Evolutionary conservation across 2,113 vertebrate genomes (phyloP).

Genomic region (Lampris megalopsis): DNA sequence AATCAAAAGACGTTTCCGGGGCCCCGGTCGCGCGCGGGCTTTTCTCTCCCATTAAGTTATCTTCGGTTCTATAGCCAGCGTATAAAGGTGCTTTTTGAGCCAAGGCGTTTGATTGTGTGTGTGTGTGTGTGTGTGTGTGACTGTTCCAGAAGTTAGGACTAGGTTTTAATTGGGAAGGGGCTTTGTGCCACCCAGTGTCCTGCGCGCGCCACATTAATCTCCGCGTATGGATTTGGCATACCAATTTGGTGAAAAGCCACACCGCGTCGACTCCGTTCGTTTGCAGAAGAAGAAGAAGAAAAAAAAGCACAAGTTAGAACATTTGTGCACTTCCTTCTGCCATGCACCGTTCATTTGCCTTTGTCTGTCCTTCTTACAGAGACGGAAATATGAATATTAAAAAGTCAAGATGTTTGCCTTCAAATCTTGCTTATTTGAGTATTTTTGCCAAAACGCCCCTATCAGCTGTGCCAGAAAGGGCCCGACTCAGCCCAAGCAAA

Average conservation of each 20-base stretch:
- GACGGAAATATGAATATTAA: background rate
- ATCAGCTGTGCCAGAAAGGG: conserved; percentile 12
- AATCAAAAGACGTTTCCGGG: background rate
- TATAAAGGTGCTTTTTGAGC: no score
- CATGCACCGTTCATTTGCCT: conserved; percentile 13
- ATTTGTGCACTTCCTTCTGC: background rate
- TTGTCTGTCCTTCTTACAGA: conserved; percentile 2
- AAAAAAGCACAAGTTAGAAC: background rate
- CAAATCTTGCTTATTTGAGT: background rate
- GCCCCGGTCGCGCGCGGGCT: background rate
- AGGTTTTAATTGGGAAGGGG: no score
- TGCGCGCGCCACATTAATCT: no score
- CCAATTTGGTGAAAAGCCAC: no score
- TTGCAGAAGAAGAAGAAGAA: background rate
- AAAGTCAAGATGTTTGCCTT: background rate
- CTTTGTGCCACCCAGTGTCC: no score
- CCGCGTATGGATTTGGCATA: no score
- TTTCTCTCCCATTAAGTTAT: background rate
- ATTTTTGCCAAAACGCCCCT: conserved; percentile 5
- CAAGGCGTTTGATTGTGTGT: no score
- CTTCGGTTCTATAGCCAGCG: background rate
- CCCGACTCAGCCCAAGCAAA: conserved; percentile 5
- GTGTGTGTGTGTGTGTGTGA: no score
- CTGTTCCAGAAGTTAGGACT: no score
- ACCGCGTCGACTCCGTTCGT: background rate